Base-by-base conservation (phyloP, 2,113 vertebrate genomes). In the Bujurquina vittata region DNA sequence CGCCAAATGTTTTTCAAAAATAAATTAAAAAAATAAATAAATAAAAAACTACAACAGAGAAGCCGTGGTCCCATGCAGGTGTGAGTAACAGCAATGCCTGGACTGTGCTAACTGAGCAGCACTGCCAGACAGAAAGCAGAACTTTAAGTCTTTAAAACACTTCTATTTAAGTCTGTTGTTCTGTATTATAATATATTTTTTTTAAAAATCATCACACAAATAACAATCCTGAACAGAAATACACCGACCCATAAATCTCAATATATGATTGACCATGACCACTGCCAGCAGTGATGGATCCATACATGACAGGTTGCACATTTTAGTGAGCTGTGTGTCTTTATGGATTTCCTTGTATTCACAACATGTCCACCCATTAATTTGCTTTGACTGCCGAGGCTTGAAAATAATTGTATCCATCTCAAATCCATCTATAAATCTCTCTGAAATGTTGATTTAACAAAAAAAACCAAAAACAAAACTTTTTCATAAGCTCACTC, bases 61-160 rank as follows among this genome's bases (percentile, higher is more conserved):
- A 79, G 74, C 57, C 37, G 65, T 43, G 63, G 59, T 56, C 88
- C 72, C 83, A 87, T 87, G 85, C 77, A 9, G 54, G 52, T 40
- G 62, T 57, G 33, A 88, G 69, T 63, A 77, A 61, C 11, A 89
- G 80, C 80, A 85, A 78, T 75, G 57, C 10, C 81, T 81, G 33
- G 79, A 46, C 72, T 60, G 23, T 65, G 60, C 73, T 60, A 58
- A 61, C 29, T 65, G 20, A 73, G 78, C 55, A 84, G 54, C 77
- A 91, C 77, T 15, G 40, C 57, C 76, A 82, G 43, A 80, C 43
- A 74, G 20, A 87, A 72, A 84, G 46, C 61, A 52, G 2, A 26
- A 52, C 52, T 65, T 60, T 7, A 33, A 22, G 3, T 74, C 67
- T 77, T 65, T n/a, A 56, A 56, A 58, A 54, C 49, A 67, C 9